A percentile compares a stretch with the other conserved stretches of the same genome.
phyloP scores from a whole-genome alignment of 1,140 invertebrate species.

The Diachasmimorpha longicaudata region DNA sequence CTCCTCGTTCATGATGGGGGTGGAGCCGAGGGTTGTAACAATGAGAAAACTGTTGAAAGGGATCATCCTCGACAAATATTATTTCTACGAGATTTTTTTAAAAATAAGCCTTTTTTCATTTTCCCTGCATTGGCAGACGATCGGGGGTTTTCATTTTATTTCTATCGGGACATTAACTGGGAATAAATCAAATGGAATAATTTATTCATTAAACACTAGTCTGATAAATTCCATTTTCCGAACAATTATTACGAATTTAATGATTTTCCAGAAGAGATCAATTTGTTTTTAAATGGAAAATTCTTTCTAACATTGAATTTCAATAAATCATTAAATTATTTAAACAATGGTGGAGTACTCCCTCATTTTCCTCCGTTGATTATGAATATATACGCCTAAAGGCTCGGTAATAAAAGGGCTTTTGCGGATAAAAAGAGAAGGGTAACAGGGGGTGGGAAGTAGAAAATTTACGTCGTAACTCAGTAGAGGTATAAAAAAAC shows the following conservation, averaged over 20 bases:
- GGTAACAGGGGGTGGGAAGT: neutral
- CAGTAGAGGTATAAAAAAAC: constrained; percentile 22
- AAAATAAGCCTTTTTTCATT: neutral
- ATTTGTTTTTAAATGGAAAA: too few relatives aligned
- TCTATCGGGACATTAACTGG: too few relatives aligned
- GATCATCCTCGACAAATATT: constrained; percentile 48
- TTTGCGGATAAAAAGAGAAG: constrained; percentile 14
- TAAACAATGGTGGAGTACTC: too few relatives aligned
- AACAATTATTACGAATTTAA: too few relatives aligned
- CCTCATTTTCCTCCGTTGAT: neutral
- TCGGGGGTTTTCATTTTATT: too few relatives aligned
- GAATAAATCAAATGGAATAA: too few relatives aligned
- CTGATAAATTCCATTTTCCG: too few relatives aligned
- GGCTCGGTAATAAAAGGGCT: neutral
- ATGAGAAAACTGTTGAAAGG: constrained; percentile 23
- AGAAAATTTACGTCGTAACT: constrained; percentile 25
- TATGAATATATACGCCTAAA: neutral
- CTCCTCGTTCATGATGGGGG: constrained; percentile 43
- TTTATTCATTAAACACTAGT: too few relatives aligned
- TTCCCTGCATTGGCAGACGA: neutral
- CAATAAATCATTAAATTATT: too few relatives aligned
- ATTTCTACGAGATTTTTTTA: constrained; percentile 42
- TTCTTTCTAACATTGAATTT: too few relatives aligned
- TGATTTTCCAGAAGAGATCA: too few relatives aligned
- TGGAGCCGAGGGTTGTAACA: constrained; percentile 29